A percentile compares a stretch with the other conserved stretches of the same genome.
These are phyloP conservation scores for Echinops telfairi DNA, from an alignment of 2,113 vertebrate species.

Conservation along the genomic window DNA sequence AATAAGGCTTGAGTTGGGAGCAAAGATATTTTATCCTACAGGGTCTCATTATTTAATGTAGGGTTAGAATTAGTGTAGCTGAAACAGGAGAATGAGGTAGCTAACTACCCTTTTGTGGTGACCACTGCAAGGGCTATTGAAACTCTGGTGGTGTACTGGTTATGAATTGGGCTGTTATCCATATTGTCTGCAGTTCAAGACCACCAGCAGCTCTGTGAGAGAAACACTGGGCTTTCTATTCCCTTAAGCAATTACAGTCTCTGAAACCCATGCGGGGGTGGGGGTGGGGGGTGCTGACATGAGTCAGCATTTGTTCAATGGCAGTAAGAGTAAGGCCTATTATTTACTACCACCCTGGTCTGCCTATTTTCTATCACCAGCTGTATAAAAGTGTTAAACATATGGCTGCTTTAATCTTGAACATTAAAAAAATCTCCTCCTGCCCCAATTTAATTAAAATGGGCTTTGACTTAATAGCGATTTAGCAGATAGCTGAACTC, in stretches of 20 bases:
- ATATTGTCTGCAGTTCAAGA: too few relatives aligned
- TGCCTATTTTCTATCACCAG: conserved; percentile 2
- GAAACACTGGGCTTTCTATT: too few relatives aligned
- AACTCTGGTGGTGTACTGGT: background rate
- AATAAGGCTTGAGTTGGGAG: background rate
- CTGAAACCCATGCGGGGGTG: too few relatives aligned
- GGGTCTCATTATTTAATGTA: background rate
- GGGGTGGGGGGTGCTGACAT: too few relatives aligned
- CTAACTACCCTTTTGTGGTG: background rate
- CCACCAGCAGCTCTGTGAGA: too few relatives aligned
- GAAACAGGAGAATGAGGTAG: background rate
- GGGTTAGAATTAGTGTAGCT: background rate
- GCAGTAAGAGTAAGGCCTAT: too few relatives aligned
- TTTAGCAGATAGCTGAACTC: background rate
- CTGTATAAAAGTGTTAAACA: background rate
- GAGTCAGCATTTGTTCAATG: too few relatives aligned
- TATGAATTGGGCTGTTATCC: too few relatives aligned
- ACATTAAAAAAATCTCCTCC: conserved; percentile 30
- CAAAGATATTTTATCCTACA: background rate
- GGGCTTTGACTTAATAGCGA: background rate
- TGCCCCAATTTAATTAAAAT: conserved; percentile 49
- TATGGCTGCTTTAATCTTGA: background rate
- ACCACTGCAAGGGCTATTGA: background rate
- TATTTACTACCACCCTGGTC: background rate
- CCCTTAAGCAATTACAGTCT: too few relatives aligned